Percentiles rank a stretch among this genome's conserved stretches.
phyloP scores from a whole-genome alignment of 2,888 invertebrate genomes.

The Muscina levida region DNA sequence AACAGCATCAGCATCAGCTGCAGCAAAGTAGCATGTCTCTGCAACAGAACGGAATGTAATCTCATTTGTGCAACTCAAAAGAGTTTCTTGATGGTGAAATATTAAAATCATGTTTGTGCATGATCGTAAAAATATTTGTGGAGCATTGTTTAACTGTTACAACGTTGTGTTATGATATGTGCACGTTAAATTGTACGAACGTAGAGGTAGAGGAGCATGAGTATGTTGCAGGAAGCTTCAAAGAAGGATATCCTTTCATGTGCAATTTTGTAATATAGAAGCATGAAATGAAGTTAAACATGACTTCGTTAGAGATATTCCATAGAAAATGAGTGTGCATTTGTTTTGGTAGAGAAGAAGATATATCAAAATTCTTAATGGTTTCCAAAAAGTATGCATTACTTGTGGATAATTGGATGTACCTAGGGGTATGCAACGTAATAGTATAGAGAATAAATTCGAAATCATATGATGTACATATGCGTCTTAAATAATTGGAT shows the following conservation, averaged over 20 bases:
- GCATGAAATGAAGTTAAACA: neutral
- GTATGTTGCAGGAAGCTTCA: neutral
- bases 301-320: constrained; percentile 14
- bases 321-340: constrained; percentile 10
- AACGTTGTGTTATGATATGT: neutral
- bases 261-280: neutral
- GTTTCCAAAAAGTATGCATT: too few relatives aligned
- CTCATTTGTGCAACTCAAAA: neutral
- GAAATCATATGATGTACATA: too few relatives aligned
- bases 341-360: too few relatives aligned
- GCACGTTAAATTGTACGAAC: neutral
- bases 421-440: too few relatives aligned
- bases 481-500: too few relatives aligned
- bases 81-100: neutral
- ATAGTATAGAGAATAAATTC: too few relatives aligned
- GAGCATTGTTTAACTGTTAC: constrained; percentile 24
- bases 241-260: constrained; percentile 12
- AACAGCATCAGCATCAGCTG: too few relatives aligned
- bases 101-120: constrained; percentile 30
- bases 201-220: too few relatives aligned
- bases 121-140: constrained; percentile 27
- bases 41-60: neutral
- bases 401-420: too few relatives aligned
- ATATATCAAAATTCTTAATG: too few relatives aligned
- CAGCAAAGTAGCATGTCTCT: neutral